phyloP scores from a whole-genome alignment of 2,888 invertebrate species.

The Stictocephala bisonia region DNA sequence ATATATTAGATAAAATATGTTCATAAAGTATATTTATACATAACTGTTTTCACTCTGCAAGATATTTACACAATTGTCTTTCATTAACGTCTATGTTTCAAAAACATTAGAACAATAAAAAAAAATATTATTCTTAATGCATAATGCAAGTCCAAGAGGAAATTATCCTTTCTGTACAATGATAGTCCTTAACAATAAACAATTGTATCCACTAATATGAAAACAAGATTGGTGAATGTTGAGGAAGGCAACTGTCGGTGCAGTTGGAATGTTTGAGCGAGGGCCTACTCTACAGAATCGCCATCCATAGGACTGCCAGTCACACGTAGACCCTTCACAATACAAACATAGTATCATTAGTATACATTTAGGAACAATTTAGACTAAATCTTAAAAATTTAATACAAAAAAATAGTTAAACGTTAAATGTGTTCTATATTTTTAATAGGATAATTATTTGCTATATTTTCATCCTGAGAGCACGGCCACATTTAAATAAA shows the following conservation, averaged over 20 bases:
- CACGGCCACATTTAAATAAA: too few relatives aligned
- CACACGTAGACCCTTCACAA: too few relatives aligned
- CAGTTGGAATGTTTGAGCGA: constrained; percentile 49
- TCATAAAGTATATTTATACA: constrained; percentile 9
- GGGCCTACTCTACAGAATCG: constrained; percentile 45
- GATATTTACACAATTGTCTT: neutral
- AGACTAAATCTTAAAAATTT: too few relatives aligned
- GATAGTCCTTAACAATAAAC: constrained; percentile 17
- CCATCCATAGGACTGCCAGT: too few relatives aligned
- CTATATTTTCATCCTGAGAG: too few relatives aligned
- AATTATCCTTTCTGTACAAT: constrained; percentile 11
- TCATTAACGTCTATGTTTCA: neutral
- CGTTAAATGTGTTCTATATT: too few relatives aligned
- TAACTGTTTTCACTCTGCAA: neutral
- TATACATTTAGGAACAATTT: too few relatives aligned
- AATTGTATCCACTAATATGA: neutral
- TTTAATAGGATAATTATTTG: too few relatives aligned
- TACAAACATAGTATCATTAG: too few relatives aligned
- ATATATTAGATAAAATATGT: constrained; percentile 37
- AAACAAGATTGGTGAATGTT: constrained; percentile 31
- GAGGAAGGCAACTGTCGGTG: constrained; percentile 36
- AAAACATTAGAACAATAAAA: neutral
- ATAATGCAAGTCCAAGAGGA: neutral
- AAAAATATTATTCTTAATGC: neutral
- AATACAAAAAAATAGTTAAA: too few relatives aligned